Evolutionary conservation across 1,140 invertebrate genomes (phyloP).

Genomic region (Amyelois transitella): DNA sequence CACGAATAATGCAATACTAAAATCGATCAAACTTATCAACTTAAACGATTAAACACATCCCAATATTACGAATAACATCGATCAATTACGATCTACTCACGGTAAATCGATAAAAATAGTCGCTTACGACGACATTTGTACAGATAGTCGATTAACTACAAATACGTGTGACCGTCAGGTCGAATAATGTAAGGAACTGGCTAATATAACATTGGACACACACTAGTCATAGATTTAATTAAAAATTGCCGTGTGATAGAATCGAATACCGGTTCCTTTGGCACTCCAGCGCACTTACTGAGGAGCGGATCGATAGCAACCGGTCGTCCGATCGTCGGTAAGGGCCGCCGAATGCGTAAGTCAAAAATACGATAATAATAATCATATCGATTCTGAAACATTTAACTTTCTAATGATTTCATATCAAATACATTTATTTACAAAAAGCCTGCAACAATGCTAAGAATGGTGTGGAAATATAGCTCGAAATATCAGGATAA

Average conservation of each 20-base stretch:
- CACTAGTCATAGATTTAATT: slow-evolving; percentile 64
- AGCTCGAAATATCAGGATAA: neutral
- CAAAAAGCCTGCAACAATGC: neutral
- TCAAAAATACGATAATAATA: neutral
- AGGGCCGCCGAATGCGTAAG: slow-evolving; percentile 20
- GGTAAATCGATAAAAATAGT: slow-evolving; percentile 11
- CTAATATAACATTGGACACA: slow-evolving; percentile 26
- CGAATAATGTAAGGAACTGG: neutral
- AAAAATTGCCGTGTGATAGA: slow-evolving; percentile 63
- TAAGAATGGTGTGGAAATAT: neutral
- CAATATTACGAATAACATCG: slow-evolving; percentile 11
- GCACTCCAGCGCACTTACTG: slow-evolving; percentile 37
- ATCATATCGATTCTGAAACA: neutral
- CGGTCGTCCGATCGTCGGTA: slow-evolving; percentile 20
- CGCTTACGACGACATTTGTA: slow-evolving; percentile 31
- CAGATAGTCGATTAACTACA: slow-evolving; percentile 23
- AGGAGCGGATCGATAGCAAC: slow-evolving; percentile 8
- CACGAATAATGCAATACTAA: neutral
- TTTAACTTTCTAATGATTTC: neutral
- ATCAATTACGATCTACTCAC: slow-evolving; percentile 1
- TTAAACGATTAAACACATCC: slow-evolving; percentile 15
- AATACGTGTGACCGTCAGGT: slow-evolving; percentile 12
- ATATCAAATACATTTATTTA: neutral
- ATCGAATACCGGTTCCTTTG: slow-evolving; percentile 26
- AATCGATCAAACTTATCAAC: slow-evolving; percentile 7